Percentiles rank a stretch among this genome's conserved stretches.
These are phyloP conservation scores for Anser cygnoides DNA, from an alignment of 2,113 vertebrate species.

Conservation along the genomic window DNA sequence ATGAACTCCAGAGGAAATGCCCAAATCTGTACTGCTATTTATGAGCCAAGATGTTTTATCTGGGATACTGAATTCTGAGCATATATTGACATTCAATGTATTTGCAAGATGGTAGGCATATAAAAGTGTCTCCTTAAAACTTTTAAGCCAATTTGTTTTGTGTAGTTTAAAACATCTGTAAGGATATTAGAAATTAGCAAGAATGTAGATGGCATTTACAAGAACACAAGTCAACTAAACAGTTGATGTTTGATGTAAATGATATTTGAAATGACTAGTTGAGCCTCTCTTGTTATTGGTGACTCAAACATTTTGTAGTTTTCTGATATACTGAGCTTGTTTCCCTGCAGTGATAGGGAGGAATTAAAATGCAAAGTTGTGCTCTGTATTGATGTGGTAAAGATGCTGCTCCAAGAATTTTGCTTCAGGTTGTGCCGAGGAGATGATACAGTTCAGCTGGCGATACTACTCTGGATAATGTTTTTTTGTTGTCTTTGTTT, in stretches of 20 bases:
- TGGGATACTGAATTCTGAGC: neutral
- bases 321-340: neutral
- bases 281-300: neutral
- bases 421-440: neutral
- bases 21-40: neutral
- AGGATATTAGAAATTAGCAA: neutral
- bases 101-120: neutral
- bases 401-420: neutral
- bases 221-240: neutral
- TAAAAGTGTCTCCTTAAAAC: neutral
- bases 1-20: neutral
- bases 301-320: neutral
- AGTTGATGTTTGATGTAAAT: neutral
- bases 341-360: neutral
- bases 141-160: neutral
- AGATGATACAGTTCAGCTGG: neutral
- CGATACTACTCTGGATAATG: neutral
- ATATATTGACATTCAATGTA: neutral
- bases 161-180: neutral
- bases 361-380: neutral
- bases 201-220: neutral
- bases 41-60: neutral
- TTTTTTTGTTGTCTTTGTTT: neutral
- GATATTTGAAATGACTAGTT: neutral
- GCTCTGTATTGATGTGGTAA: accelerated